These are phyloP conservation scores for Ia io DNA, from an alignment of 2,113 vertebrate species.

Conservation along the genomic window DNA sequence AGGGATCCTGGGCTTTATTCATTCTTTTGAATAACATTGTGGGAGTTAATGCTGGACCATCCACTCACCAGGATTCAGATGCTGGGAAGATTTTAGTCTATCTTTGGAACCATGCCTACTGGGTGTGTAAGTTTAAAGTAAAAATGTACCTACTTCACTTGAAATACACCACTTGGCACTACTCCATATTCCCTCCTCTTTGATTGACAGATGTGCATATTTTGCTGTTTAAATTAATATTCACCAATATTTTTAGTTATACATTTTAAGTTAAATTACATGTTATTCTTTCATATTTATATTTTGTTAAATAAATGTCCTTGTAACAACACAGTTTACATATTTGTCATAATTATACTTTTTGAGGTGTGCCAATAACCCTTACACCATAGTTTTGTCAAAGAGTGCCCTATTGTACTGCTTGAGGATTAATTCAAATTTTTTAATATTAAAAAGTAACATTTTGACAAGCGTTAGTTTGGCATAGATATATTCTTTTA, in stretches of 20 bases:
- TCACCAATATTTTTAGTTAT: neutral
- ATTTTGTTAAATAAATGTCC: neutral
- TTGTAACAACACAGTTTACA: neutral
- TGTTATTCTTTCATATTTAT: neutral
- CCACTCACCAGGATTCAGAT: neutral
- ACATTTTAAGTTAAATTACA: neutral
- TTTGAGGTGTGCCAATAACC: neutral
- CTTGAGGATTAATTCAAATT: neutral
- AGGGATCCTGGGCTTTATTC: neutral
- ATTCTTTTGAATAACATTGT: neutral
- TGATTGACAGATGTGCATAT: neutral
- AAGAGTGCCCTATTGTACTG: neutral
- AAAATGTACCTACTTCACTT: neutral
- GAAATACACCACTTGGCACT: neutral
- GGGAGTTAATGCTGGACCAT: neutral
- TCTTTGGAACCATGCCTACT: neutral
- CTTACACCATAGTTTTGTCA: neutral
- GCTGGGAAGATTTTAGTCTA: neutral
- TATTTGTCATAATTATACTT: neutral
- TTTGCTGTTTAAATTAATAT: neutral
- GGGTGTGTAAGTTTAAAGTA: neutral
- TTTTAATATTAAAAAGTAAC: constrained; percentile 13
- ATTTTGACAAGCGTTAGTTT: neutral
- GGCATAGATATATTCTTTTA: neutral
- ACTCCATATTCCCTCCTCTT: neutral